Evolutionary conservation across 2,888 invertebrate species (phyloP).

Genomic region (Orthosia gracilis): DNA sequence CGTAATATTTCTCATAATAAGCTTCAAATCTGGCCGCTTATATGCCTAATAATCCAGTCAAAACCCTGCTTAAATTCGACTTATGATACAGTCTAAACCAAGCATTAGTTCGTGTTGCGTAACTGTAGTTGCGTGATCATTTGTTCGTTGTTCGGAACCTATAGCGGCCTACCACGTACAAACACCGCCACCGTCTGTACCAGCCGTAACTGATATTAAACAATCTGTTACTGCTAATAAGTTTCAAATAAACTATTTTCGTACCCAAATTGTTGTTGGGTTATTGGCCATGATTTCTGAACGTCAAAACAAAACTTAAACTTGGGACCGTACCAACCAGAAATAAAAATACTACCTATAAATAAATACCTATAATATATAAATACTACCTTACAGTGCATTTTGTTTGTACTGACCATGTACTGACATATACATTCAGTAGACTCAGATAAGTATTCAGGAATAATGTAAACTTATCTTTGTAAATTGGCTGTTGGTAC

Average conservation of each 20-base stretch:
- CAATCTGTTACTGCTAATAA: conserved; percentile 24
- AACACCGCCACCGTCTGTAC: conserved; percentile 9
- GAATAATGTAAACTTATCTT: background rate
- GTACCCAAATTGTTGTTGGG: background rate
- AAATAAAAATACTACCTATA: too few species aligned
- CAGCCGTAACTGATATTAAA: conserved; percentile 29
- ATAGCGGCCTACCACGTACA: conserved; percentile 22
- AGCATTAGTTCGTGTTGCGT: background rate
- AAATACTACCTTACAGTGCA: too few species aligned
- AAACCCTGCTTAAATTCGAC: background rate
- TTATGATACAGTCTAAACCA: background rate
- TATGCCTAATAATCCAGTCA: conserved; percentile 3
- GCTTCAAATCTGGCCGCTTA: background rate
- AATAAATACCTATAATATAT: too few species aligned
- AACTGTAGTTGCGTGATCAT: conserved; percentile 31
- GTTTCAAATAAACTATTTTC: conserved; percentile 28
- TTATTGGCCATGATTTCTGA: background rate
- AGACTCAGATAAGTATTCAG: background rate
- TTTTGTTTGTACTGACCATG: too few species aligned
- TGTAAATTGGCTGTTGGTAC: background rate
- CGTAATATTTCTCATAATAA: background rate
- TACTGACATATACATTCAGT: too few species aligned
- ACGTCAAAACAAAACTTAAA: background rate
- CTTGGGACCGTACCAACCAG: background rate
- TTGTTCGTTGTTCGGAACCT: conserved; percentile 37